Evolutionary conservation across 2,113 vertebrate species (phyloP).

Genomic region (Phalacrocorax brasilianus): DNA sequence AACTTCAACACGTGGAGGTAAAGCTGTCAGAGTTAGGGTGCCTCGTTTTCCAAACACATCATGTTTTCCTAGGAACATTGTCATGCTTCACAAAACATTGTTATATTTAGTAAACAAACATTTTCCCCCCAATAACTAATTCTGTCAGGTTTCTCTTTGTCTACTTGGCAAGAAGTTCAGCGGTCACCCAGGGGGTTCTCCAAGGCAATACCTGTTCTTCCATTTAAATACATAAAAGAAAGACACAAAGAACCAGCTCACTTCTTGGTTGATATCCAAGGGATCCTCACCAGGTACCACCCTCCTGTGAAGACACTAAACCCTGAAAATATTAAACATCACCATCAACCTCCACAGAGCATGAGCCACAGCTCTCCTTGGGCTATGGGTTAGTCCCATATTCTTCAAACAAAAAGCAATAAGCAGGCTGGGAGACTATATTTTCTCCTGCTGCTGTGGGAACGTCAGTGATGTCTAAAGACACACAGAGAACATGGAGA

Average conservation of each 20-base stretch:
- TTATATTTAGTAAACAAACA: background rate
- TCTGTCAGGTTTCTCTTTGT: background rate
- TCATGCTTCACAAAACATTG: background rate
- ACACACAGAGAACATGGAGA: background rate
- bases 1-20: background rate
- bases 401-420: background rate
- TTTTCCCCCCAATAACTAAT: background rate
- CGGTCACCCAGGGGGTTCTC: background rate
- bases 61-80: background rate
- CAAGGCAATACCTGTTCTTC: background rate
- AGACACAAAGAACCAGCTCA: background rate
- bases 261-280: background rate
- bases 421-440: background rate
- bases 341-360: background rate
- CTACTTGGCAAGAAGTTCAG: background rate
- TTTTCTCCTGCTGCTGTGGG: background rate
- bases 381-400: background rate
- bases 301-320: background rate
- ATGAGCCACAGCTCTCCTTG: background rate
- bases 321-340: background rate
- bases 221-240: background rate
- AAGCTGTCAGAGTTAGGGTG: background rate
- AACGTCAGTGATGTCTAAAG: background rate
- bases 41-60: background rate
- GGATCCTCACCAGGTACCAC: background rate